Base-by-base conservation (phyloP, 2,113 vertebrate genomes). In the Petromus typicus region DNA sequence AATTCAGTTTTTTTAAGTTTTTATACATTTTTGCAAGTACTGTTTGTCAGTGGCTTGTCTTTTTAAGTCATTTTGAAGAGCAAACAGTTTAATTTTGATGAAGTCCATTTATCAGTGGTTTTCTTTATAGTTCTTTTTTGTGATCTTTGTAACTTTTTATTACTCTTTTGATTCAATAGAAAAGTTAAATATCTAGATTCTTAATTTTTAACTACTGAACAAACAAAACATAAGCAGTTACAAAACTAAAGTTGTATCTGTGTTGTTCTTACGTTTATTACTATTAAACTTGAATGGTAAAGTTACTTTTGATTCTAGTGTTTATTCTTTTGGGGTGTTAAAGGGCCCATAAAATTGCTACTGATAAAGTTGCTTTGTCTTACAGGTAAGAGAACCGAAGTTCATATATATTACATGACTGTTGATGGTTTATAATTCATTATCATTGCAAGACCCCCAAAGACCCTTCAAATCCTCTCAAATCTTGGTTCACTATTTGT, bases 1-100 rank as follows among this genome's bases (percentile, higher is more conserved):
- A 14, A 45, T 89, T 86, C 40, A 73, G 11, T 14, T 80, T 71
- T 71, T 88, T 82, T 6, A 67, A 27, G 11, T 81, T 95, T 45
- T 81, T 85, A 63, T 0, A 43, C 20, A 75, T 71, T 95, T 95
- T 78, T 85, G 43, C 18, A 88, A 45, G 18, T 82, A 59, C 11
- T 90, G 81, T 92, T 81, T 59, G 66, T 90, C 25, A 69, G 23
- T 80, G n/a, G 54, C 40, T 63, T 95, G 25, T n/a, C 32, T 93
- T 94, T 89, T 69, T n/a, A 27, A 34, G 3, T 67, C 40, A 75
- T 85, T 88, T 66, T 91, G 45, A 95, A 85, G 64, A 92, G 80
- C 69, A 73, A 25, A n/a, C 64, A 80, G n/a, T n/a, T 94, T 92
- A n/a, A 93, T 91, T 89, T 87, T 95, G 61, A 37, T 95, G 16